A percentile compares a stretch with the other conserved stretches of the same genome.
These are phyloP conservation scores for Ammospiza nelsoni DNA, from an alignment of 2,113 vertebrate species.

Conservation along the genomic window DNA sequence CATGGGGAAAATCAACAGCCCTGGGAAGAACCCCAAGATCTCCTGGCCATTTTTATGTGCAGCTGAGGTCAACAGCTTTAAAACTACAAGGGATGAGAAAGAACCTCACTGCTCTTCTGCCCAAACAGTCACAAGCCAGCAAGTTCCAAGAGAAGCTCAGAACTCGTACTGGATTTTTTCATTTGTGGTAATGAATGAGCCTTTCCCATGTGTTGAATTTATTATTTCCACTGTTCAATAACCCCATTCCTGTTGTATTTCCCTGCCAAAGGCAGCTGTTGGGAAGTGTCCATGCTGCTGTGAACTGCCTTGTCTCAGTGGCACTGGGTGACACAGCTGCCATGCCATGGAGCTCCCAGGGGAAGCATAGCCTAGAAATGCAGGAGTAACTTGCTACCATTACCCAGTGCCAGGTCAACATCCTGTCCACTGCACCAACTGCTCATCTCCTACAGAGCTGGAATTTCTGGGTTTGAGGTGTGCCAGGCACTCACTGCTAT, in stretches of 20 bases:
- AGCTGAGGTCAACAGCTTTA: neutral
- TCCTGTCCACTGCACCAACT: neutral
- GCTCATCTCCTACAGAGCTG: neutral
- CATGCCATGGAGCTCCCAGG: accelerated
- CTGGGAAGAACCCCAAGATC: neutral
- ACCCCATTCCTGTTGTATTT: neutral
- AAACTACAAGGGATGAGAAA: neutral
- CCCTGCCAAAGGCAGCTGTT: neutral
- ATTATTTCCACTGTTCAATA: neutral
- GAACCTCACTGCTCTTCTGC: neutral
- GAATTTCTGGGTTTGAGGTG: neutral
- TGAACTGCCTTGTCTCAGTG: neutral
- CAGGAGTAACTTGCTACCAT: neutral
- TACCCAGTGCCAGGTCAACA: neutral
- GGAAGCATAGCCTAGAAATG: neutral
- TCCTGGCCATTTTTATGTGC: neutral
- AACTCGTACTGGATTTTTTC: neutral
- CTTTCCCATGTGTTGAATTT: neutral
- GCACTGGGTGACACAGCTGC: neutral
- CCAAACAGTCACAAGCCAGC: neutral
- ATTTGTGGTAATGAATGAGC: accelerated
- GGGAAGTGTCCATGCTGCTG: neutral
- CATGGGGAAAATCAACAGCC: neutral
- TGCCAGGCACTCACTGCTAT: accelerated
- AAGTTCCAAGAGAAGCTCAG: neutral